Evolutionary conservation across 2,797 vertebrate genomes (phyloP), one percentile per base, ranked within the genome.

Genomic region (Merluccius polli): DNA sequence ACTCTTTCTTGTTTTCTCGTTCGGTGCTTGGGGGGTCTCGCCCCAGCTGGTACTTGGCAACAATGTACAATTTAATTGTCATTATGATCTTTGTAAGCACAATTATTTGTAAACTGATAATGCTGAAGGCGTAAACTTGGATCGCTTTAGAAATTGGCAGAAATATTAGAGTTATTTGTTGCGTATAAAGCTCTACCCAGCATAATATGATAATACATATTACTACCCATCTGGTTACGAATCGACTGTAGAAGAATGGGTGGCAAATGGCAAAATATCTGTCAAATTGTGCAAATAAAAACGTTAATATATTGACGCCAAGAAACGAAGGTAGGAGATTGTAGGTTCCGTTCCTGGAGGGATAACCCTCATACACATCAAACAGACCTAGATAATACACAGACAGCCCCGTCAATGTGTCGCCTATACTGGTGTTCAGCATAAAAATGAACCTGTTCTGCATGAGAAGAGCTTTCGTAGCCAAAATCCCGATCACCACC

Each of bases 401-500:
- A 0, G 88, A 90, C 0, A 90, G 16, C 0, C 90, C 89, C 0
- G 86, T 52, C 13, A 91, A 68, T 0, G 87, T 90, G 52, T 91
- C 90, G 29, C 86, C 85, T 1, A 90, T 78, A 74, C 93, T 94
- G 6, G 93, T 94, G 87, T 93, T 94, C 5, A 94, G 82, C 92
- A 93, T 93, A 75, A 94, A 94, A 31, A 94, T 83, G 16, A 93
- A 94, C n/a, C 93, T 81, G 86, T 93, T 94, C 70, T 93, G 92
- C 2, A 79, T 16, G 32, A 85, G 81, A 30, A 90, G 87, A 3
- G 81, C 73, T 0, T 73, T 70, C 0, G 87, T 90, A 67, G 48
- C 63, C 27, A 81, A 10, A 16, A 92, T 89, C 1, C 82, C 84
- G 0, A 81, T 33, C 0, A 83, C 80, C n/a, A 91, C 90, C 0